Conservation (phyloP, 1,140 invertebrate species). For the Drosophila subpulchrella region DNA sequence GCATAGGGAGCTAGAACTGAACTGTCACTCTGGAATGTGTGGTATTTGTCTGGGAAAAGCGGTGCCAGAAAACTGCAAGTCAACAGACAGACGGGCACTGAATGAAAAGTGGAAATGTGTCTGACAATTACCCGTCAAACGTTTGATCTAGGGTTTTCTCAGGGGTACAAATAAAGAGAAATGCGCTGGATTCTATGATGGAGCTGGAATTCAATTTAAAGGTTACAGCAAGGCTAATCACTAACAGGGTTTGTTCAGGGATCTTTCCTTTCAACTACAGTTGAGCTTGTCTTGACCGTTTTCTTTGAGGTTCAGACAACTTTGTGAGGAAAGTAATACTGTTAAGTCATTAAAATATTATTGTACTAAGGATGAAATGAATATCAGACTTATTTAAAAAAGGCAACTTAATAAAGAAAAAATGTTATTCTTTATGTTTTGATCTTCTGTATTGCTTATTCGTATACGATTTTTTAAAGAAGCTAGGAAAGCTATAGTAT, state of each 20-base stretch:
- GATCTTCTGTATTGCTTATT: too few relatives aligned
- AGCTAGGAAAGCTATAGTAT: not conserved
- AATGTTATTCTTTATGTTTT: too few relatives aligned
- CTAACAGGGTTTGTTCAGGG: not conserved
- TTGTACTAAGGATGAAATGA: not conserved
- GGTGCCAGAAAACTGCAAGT: conserved; percentile 67
- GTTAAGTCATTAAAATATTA: not conserved
- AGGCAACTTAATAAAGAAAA: too few relatives aligned
- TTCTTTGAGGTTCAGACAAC: not conserved
- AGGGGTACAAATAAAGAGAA: not conserved
- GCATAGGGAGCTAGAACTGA: conserved; percentile 44
- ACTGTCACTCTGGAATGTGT: conserved; percentile 75
- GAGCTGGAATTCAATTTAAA: conserved; percentile 32
- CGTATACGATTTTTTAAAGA: too few relatives aligned
- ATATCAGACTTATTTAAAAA: not conserved
- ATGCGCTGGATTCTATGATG: conserved; percentile 23
- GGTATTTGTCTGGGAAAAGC: conserved; percentile 66
- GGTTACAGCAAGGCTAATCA: conserved; percentile 30
- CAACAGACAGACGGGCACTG: conserved; percentile 41
- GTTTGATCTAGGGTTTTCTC: conserved; percentile 65
- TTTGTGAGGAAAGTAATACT: not conserved
- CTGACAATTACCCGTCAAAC: conserved; percentile 76
- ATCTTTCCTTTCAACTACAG: conserved; percentile 7
- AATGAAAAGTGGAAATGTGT: conserved; percentile 55
- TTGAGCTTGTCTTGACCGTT: not conserved